Conservation (phyloP, 2,888 invertebrate genomes). For the Uropetala carovei region DNA sequence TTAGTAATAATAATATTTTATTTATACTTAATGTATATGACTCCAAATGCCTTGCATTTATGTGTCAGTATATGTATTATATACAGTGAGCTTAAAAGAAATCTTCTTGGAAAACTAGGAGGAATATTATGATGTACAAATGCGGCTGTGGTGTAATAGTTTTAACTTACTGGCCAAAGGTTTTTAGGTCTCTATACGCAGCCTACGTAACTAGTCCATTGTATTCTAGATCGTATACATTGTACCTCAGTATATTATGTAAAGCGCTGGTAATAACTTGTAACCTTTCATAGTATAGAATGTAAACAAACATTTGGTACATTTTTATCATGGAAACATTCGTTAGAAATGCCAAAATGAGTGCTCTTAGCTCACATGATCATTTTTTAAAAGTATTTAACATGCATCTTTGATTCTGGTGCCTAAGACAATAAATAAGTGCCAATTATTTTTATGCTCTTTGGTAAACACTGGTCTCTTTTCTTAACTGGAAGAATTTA, state of each 20-base stretch:
- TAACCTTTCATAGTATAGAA: slow-evolving; percentile 14
- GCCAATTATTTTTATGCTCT: slow-evolving; percentile 61
- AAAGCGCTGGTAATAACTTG: background rate
- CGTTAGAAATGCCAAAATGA: slow-evolving; percentile 3
- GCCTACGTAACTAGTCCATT: slow-evolving; percentile 48
- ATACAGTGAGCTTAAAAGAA: slow-evolving; percentile 14
- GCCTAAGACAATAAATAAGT: slow-evolving; percentile 61
- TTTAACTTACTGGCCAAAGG: slow-evolving; percentile 16
- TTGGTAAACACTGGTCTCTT: slow-evolving; percentile 22
- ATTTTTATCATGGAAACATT: slow-evolving; percentile 1
- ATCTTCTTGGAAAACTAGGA: background rate
- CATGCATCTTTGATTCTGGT: slow-evolving; percentile 39
- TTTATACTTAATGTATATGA: slow-evolving; percentile 19
- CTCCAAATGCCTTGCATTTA: background rate
- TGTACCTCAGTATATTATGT: slow-evolving; percentile 57
- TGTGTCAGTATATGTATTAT: slow-evolving; percentile 3
- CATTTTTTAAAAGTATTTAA: slow-evolving; percentile 26
- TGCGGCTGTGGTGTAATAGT: slow-evolving; percentile 55
- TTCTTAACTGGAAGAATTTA: slow-evolving; percentile 16
- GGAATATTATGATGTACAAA: slow-evolving; percentile 50
- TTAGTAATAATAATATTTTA: slow-evolving; percentile 11
- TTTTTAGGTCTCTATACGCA: slow-evolving; percentile 26
- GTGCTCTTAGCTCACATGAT: slow-evolving; percentile 35
- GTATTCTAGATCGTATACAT: slow-evolving; percentile 42
- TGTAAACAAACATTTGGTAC: slow-evolving; percentile 37